phyloP scores from a whole-genome alignment of 1,140 invertebrate genomes.

The Geopemphigus sp. region DNA sequence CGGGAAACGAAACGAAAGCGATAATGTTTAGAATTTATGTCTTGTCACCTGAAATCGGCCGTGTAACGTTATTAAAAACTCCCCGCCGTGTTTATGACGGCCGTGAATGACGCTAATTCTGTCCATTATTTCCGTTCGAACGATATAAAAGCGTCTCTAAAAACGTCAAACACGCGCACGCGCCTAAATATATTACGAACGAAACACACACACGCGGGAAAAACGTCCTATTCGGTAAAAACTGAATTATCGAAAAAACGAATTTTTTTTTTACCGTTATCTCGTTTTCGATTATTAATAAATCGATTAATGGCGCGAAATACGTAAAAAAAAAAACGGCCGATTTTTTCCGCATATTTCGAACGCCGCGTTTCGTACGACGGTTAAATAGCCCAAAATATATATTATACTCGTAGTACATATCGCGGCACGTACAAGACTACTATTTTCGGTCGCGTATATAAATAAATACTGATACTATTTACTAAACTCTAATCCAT shows the following conservation, averaged over 20 bases:
- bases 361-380: too few relatives aligned
- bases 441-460: background rate
- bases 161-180: background rate
- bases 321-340: too few relatives aligned
- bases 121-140: background rate
- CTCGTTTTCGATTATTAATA: too few relatives aligned
- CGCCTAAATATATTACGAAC: background rate
- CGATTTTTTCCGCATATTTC: too few relatives aligned
- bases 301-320: too few relatives aligned
- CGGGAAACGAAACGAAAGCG: background rate
- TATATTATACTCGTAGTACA: too few relatives aligned
- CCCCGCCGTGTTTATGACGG: background rate
- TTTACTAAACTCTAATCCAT: constrained; percentile 11
- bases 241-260: background rate
- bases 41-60: constrained; percentile 33
- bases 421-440: background rate
- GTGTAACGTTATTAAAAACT: constrained; percentile 16
- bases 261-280: too few relatives aligned
- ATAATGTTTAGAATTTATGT: constrained; percentile 39
- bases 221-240: background rate
- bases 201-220: background rate
- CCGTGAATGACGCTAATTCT: constrained; percentile 5
- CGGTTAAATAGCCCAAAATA: background rate
- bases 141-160: background rate
- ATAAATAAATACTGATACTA: background rate